Evolutionary conservation across 2,888 invertebrate species (phyloP).

Genomic region (Danaus chrysippus): DNA sequence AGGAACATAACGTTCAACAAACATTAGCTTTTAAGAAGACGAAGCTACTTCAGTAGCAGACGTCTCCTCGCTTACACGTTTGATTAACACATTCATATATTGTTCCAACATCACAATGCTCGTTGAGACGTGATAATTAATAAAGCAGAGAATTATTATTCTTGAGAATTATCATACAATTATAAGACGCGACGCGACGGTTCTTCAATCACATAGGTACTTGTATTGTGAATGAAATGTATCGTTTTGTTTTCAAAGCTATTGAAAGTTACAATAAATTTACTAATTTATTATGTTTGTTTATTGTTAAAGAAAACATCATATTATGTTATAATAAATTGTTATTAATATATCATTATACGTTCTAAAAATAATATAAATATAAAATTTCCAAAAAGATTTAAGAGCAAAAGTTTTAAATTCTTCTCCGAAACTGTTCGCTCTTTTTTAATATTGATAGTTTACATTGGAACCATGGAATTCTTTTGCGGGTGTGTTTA

Average conservation of each 20-base stretch:
- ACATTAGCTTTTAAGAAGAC: neutral
- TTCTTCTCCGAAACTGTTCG: neutral
- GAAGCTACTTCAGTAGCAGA: slow-evolving; percentile 48
- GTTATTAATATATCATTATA: too few relatives aligned
- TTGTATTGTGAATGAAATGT: too few relatives aligned
- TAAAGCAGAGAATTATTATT: slow-evolving; percentile 64
- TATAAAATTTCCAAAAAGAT: too few relatives aligned
- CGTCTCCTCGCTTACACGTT: slow-evolving; percentile 49
- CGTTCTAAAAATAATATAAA: too few relatives aligned
- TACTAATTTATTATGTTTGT: too few relatives aligned
- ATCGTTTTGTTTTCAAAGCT: too few relatives aligned
- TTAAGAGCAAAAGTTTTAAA: neutral
- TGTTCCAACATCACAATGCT: slow-evolving; percentile 43
- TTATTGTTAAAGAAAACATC: too few relatives aligned
- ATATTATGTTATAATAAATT: too few relatives aligned
- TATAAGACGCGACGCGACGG: neutral
- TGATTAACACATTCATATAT: slow-evolving; percentile 45
- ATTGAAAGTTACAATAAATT: too few relatives aligned
- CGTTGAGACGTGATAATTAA: slow-evolving; percentile 55
- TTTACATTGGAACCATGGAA: slow-evolving; percentile 21
- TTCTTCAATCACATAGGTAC: too few relatives aligned
- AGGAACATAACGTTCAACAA: slow-evolving; percentile 38
- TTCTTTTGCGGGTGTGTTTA: slow-evolving; percentile 42
- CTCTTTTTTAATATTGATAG: neutral
- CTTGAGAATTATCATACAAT: slow-evolving; percentile 19